Evolutionary conservation across 2,797 vertebrate genomes (phyloP).

Genomic region (Trematocara caparti): DNA sequence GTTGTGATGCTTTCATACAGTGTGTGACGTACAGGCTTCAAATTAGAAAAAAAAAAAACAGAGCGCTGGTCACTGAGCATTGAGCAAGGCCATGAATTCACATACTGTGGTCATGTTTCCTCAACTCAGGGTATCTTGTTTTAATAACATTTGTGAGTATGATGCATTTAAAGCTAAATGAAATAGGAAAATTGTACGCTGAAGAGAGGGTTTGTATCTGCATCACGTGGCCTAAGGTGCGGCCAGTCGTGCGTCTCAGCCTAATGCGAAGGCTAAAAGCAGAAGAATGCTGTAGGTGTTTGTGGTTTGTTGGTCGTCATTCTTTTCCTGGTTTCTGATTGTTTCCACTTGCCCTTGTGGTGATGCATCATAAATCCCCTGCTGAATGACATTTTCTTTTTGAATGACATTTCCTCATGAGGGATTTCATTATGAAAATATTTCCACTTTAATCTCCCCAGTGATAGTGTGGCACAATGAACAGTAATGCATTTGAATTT

Average conservation of each 20-base stretch:
- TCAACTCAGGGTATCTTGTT: background rate
- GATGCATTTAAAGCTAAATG: background rate
- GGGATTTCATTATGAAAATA: conserved; percentile 26
- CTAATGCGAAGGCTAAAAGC: background rate
- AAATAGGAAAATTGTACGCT: background rate
- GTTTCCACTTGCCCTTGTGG: conserved; percentile 38
- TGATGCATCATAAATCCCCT: conserved; percentile 27
- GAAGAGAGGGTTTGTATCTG: background rate
- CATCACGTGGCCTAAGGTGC: background rate
- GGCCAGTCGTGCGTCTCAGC: background rate
- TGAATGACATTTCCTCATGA: conserved; percentile 53
- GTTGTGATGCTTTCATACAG: background rate
- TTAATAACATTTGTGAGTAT: background rate
- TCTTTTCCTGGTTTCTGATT: conserved; percentile 31
- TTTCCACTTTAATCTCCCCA: conserved; percentile 21
- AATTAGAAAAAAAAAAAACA: background rate
- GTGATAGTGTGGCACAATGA: conserved; percentile 9
- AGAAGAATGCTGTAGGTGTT: conserved; percentile 1
- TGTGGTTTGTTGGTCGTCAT: background rate
- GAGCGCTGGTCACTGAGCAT: background rate
- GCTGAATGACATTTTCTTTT: conserved; percentile 37
- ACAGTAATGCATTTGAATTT: conserved; percentile 23
- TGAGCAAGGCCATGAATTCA: background rate
- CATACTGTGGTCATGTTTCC: background rate
- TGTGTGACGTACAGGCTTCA: background rate